Base-by-base conservation (phyloP, 2,797 vertebrate genomes). In the Loriculus beryllinus region DNA sequence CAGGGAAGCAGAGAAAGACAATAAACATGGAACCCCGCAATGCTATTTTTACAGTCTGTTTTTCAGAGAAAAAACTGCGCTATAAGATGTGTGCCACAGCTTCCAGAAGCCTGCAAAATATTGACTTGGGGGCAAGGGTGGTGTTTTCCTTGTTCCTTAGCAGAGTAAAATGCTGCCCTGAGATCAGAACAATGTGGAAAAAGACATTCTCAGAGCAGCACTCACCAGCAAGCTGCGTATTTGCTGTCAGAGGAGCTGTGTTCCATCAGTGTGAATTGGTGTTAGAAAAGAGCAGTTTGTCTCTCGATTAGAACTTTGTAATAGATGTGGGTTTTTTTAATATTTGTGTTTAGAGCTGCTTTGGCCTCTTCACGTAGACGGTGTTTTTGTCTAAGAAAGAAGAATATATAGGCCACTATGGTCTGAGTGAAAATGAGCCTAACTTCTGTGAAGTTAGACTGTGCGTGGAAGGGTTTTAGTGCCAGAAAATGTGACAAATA, bases 21-120 rank as follows among this genome's bases (percentile, higher is more conserved):
- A 88, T 90, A 95, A 94, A 93, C 78, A 47, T 64, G 78, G 92
- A 93, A 88, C 83, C 70, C 60, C 1, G 0, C 86, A 87, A 60
- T 62, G 71, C 75, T 93, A 31, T 87, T 94, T 95, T 96, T 86
- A 88, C 69, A 65, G 59, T 35, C 47, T 76, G 64, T 83, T 88
- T 90, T 95, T 77, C 56, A 70, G 83, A 74, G 67, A n/a, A 89
- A 88, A 88, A 87, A 57, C 60, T 89, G 35, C 39, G 14, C 57
- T 95, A 92, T 60, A 67, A 88, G 75, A 89, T 77, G 35, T 47
- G 54, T 26, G 52, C 72, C 75, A 29, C 45, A 81, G 76, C 64
- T 81, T 94, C 72, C 49, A 93, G 85, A 62, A 96, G 69, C 21
- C 42, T 86, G 81, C 25, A 63, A 60, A 72, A 76, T 71, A 72